Conservation (phyloP, 2,888 invertebrate genomes). For the Sinotaia quadrata region DNA sequence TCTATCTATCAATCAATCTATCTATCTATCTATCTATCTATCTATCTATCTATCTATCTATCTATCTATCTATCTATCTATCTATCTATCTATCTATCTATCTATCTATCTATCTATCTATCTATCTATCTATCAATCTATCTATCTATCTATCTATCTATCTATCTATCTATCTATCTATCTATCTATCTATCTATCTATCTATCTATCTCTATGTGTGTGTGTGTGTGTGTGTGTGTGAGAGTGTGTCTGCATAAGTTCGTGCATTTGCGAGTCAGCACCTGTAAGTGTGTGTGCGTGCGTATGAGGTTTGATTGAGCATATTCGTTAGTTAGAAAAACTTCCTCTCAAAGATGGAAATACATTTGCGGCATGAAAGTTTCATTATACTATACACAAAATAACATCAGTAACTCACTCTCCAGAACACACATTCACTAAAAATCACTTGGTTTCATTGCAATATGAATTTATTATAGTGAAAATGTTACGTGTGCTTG, state of each 20-base stretch:
- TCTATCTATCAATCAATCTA: too few species aligned
- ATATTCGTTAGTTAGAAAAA: too few species aligned
- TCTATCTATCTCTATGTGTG: too few species aligned
- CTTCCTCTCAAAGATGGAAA: too few species aligned
- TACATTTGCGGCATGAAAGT: too few species aligned
- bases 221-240: slow-evolving; percentile 1
- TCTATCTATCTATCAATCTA: not conserved
- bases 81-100: not conserved
- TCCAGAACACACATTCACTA: too few species aligned
- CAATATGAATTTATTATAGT: too few species aligned
- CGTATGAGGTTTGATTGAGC: not conserved
- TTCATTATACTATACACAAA: too few species aligned
- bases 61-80: not conserved
- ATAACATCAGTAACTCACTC: too few species aligned
- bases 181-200: not conserved
- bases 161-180: not conserved
- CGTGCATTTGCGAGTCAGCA: not conserved
- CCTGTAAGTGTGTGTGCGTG: slow-evolving; percentile 4
- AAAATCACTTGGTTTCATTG: too few species aligned
- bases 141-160: not conserved
- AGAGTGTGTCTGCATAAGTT: slow-evolving; percentile 1
- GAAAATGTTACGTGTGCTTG: too few species aligned
- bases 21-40: too few species aligned
- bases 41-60: not conserved
- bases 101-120: not conserved